Evolutionary conservation across 2,797 vertebrate genomes (phyloP).

Genomic region (Peromyscus attwateri): DNA sequence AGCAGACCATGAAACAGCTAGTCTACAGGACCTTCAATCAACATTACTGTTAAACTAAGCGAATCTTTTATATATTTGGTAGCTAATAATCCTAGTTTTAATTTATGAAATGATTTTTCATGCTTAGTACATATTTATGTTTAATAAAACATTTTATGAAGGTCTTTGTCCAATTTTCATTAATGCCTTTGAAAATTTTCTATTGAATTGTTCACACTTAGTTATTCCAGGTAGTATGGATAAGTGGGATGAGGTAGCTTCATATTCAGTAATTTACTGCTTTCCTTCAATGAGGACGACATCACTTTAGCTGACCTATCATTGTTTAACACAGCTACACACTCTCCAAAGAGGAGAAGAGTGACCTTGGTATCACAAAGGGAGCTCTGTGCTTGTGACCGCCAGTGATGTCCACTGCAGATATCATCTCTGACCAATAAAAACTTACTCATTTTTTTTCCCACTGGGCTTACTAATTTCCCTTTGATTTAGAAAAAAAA

Average conservation of each 20-base stretch:
- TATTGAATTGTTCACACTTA: neutral
- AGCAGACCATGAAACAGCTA: neutral
- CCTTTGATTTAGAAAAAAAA: neutral
- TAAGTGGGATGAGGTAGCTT: neutral
- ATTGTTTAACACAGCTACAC: neutral
- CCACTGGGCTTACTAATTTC: neutral
- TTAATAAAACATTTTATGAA: neutral
- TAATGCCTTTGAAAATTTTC: neutral
- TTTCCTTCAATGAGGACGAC: neutral
- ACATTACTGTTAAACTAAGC: neutral
- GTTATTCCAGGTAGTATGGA: neutral
- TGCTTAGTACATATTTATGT: neutral
- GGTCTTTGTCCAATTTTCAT: neutral
- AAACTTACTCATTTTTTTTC: neutral
- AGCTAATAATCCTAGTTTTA: neutral
- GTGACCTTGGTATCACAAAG: neutral
- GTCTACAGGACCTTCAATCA: neutral
- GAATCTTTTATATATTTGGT: neutral
- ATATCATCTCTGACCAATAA: neutral
- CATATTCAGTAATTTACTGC: neutral
- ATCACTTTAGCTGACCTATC: neutral
- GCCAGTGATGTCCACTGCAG: neutral
- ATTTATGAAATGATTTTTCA: neutral
- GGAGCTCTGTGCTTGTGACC: neutral
- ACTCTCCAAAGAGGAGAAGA: neutral